Evolutionary conservation across 1,140 invertebrate genomes (phyloP).

Genomic region (Melanaphis sacchari): DNA sequence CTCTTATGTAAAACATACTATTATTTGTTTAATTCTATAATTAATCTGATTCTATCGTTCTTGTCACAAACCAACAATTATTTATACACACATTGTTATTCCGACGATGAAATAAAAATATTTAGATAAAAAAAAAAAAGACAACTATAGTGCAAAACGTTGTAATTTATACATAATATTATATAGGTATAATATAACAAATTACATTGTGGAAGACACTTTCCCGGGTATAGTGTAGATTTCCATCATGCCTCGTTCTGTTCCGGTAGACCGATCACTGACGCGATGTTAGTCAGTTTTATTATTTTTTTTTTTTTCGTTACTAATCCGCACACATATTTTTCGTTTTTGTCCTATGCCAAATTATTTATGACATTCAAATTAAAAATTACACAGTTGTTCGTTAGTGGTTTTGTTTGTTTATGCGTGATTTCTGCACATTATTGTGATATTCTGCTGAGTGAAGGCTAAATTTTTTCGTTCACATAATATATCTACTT

Average conservation of each 20-base stretch:
- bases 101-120: not conserved
- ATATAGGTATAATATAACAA: not conserved
- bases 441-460: not conserved
- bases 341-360: not conserved
- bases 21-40: not conserved
- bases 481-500: not conserved
- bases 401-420: not conserved
- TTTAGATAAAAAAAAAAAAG: not conserved
- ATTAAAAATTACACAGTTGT: no score
- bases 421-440: not conserved
- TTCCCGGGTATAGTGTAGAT: not conserved
- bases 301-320: not conserved
- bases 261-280: not conserved
- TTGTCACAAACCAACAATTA: not conserved
- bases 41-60: not conserved
- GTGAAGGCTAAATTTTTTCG: not conserved
- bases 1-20: not conserved
- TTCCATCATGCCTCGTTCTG: not conserved
- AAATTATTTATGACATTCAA: not conserved
- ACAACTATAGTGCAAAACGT: not conserved
- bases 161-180: not conserved
- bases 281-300: not conserved
- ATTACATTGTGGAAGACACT: not conserved
- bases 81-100: not conserved
- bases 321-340: not conserved